Evolutionary conservation across 2,888 invertebrate genomes (phyloP), one percentile per base, ranked within the genome.

Genomic region (Phorcus lineatus): DNA sequence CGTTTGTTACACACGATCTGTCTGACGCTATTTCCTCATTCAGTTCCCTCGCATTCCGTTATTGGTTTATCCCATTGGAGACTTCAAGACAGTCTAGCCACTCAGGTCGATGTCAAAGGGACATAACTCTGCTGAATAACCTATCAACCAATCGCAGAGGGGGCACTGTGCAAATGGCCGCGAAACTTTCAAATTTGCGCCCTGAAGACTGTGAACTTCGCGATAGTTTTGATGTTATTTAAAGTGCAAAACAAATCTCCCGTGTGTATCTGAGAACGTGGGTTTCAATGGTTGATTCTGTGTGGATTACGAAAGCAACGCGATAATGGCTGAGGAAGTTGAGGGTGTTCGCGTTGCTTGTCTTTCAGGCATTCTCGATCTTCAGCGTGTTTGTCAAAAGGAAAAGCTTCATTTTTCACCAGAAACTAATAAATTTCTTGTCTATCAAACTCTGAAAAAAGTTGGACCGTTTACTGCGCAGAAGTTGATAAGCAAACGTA

Each of bases 381-480:
- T 91, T 11, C 88, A 91, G 80, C 75, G 81, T 76, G 81, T 79
- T 52, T 88, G 88, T 79, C 87, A 86, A 74, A 80, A 84, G 17
- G 80, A 87, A 28, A 86, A 88, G 36, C 57, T 91, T 16, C 85
- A 83, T 40, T 86, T 92, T 70, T 91, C 91, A 4, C 47, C 81
- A 2, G 91, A 90, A 67, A 90, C 91, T 0, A 90, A 90, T 76
- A 83, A 86, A 62, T 89, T 86, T 77, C 80, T 91, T 19, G 81
- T 92, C 4, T 88, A 90, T 76, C 80, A 87, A 22, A 90, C 90
- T 3, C 62, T 92, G 57, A 89, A 88, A 78, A 89, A 88, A 81
- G 83, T 92, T 9, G 91, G 91, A 16, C 90, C 90, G 13, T 83
- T 84, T 47, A 83, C 87, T 19, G 89, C 90, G n/a, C 90, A 91